Percentiles rank a stretch among this genome's conserved stretches.
These are phyloP conservation scores for Dicycla oo DNA, from an alignment of 2,888 invertebrate genomes.

Conservation along the genomic window DNA sequence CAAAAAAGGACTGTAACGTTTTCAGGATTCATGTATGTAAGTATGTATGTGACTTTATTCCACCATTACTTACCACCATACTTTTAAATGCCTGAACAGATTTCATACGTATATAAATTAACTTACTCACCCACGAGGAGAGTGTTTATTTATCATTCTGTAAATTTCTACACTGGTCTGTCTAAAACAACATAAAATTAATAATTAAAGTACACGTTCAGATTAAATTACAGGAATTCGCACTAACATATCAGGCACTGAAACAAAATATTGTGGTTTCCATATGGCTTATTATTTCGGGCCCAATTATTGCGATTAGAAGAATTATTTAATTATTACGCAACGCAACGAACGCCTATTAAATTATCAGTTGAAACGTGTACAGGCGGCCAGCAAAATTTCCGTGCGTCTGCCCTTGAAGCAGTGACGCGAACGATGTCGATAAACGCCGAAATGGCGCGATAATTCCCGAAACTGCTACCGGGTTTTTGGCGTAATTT, in stretches of 20 bases:
- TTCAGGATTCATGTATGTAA: no score
- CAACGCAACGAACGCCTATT: slow-evolving; percentile 51
- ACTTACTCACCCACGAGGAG: not conserved
- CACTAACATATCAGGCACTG: slow-evolving; percentile 8
- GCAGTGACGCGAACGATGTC: slow-evolving; percentile 69
- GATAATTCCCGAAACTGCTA: slow-evolving; percentile 29
- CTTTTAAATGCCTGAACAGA: no score
- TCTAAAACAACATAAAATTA: not conserved
- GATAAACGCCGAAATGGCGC: slow-evolving; percentile 58
- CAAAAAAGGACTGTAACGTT: no score
- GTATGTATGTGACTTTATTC: no score
- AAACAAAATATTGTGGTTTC: slow-evolving; percentile 32
- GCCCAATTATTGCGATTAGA: slow-evolving; percentile 58
- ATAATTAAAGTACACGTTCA: not conserved
- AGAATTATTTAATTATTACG: slow-evolving; percentile 64
- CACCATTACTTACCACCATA: no score
- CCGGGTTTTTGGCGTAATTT: not conserved
- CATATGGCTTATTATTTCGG: slow-evolving; percentile 52
- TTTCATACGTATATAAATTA: slow-evolving; percentile 4
- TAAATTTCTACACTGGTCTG: not conserved
- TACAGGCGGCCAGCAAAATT: slow-evolving; percentile 66
- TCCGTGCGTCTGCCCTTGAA: slow-evolving; percentile 76
- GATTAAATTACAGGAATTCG: slow-evolving; percentile 11
- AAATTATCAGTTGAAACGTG: slow-evolving; percentile 67
- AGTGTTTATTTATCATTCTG: not conserved